Evolutionary conservation across 2,113 vertebrate genomes (phyloP).

Genomic region (Brachyhypopomus occidentalis): DNA sequence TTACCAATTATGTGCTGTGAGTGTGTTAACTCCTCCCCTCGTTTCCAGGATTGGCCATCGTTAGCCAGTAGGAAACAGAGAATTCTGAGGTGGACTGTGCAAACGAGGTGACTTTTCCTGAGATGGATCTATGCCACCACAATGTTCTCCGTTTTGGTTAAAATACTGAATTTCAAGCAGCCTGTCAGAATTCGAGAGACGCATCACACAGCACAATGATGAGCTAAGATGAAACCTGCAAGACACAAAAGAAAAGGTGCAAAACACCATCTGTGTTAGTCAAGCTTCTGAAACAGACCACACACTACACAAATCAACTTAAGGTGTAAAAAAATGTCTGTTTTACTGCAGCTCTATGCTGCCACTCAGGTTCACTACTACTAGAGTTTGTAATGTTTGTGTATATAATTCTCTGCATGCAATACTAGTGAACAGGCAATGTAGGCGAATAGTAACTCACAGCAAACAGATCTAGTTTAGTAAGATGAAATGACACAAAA

Average conservation of each 20-base stretch:
- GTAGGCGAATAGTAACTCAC: neutral
- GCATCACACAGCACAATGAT: constrained; percentile 58
- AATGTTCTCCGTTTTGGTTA: constrained; percentile 69
- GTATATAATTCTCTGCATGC: neutral
- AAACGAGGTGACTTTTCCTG: constrained; percentile 75
- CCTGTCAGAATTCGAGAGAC: constrained; percentile 55
- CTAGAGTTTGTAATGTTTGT: neutral
- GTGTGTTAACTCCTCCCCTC: constrained; percentile 76
- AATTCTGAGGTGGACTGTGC: constrained; percentile 73
- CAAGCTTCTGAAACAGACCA: neutral
- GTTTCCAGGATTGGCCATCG: constrained; percentile 72
- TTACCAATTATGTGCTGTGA: constrained; percentile 81
- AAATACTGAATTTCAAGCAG: constrained; percentile 71
- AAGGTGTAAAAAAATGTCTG: neutral
- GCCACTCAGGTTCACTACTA: neutral
- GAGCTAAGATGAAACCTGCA: constrained; percentile 68
- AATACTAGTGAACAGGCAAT: no score
- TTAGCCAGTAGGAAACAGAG: constrained; percentile 78
- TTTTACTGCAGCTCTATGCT: neutral
- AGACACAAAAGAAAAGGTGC: constrained; percentile 17
- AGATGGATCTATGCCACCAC: constrained; percentile 76
- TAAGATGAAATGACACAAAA: neutral
- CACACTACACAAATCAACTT: neutral
- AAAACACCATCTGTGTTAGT: neutral
- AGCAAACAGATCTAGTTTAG: neutral